Evolutionary conservation across 1,140 invertebrate species (phyloP).

Genomic region (Pachyrhynchus sulphureomaculatus): DNA sequence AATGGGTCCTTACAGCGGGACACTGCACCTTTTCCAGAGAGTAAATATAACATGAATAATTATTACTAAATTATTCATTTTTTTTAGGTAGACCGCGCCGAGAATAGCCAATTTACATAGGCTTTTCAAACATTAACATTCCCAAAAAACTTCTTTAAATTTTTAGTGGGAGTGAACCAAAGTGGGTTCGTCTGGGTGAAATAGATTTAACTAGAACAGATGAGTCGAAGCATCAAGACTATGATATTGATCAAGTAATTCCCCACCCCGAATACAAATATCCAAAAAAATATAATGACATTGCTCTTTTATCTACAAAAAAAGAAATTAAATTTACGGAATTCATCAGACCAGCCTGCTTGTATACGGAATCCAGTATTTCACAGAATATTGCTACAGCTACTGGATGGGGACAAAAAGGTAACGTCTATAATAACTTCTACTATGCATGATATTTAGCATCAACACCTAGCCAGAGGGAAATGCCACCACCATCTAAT

Average conservation of each 20-base stretch:
- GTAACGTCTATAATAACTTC: constrained; percentile 3
- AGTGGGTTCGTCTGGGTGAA: constrained; percentile 54
- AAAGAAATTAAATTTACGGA: constrained; percentile 52
- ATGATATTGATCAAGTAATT: constrained; percentile 51
- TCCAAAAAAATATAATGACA: constrained; percentile 57
- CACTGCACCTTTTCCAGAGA: constrained; percentile 44
- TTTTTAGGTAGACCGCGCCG: too few species aligned
- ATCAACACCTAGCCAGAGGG: background rate
- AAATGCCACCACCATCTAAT: too few species aligned
- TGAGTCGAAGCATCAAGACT: constrained; percentile 51
- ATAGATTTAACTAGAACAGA: constrained; percentile 54
- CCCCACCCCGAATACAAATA: constrained; percentile 56
- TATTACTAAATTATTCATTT: too few species aligned
- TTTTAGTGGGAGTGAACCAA: constrained; percentile 29
- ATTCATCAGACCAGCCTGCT: constrained; percentile 58
- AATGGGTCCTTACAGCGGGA: constrained; percentile 48
- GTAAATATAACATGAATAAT: constrained; percentile 33
- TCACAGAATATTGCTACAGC: constrained; percentile 35
- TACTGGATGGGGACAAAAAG: constrained; percentile 46
- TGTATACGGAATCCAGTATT: constrained; percentile 36
- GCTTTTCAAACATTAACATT: too few species aligned
- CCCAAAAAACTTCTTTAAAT: too few species aligned
- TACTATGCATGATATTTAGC: too few species aligned
- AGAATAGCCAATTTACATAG: too few species aligned
- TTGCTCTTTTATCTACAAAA: constrained; percentile 57